phyloP scores from a whole-genome alignment of 2,797 vertebrate genomes.

The Pangasius sanitwongsei region DNA sequence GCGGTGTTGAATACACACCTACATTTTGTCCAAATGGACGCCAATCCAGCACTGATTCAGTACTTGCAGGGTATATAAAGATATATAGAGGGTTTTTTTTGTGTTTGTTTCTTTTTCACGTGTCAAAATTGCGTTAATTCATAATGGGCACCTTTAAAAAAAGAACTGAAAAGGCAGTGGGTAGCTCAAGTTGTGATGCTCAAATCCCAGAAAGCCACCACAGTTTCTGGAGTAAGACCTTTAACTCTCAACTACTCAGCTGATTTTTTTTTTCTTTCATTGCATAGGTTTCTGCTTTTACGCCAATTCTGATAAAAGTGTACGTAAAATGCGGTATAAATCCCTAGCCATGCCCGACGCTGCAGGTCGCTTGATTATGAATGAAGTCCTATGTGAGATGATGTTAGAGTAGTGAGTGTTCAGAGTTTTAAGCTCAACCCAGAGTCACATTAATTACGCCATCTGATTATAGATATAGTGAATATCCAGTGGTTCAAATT shows the following conservation, averaged over 20 bases:
- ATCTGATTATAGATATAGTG: neutral
- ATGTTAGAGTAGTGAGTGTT: neutral
- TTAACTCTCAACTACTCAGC: neutral
- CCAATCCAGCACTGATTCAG: neutral
- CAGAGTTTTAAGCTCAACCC: neutral
- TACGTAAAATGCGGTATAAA: neutral
- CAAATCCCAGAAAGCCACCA: neutral
- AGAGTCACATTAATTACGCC: neutral
- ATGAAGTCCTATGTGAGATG: constrained; percentile 2
- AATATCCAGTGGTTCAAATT: neutral
- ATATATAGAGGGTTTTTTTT: neutral
- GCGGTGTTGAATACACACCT: neutral
- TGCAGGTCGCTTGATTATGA: neutral
- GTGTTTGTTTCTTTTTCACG: neutral
- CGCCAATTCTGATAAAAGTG: neutral
- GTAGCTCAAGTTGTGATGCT: neutral
- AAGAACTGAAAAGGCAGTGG: neutral
- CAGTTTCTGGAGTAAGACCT: neutral
- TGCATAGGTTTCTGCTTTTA: neutral
- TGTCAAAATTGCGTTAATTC: neutral
- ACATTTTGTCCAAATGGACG: neutral
- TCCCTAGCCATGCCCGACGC: neutral
- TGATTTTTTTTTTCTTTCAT: neutral
- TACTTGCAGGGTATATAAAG: neutral
- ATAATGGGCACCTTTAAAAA: neutral